Percentiles rank a stretch among this genome's conserved stretches.
phyloP scores from a whole-genome alignment of 2,888 invertebrate genomes.

The Onthophagus sagittarius region DNA sequence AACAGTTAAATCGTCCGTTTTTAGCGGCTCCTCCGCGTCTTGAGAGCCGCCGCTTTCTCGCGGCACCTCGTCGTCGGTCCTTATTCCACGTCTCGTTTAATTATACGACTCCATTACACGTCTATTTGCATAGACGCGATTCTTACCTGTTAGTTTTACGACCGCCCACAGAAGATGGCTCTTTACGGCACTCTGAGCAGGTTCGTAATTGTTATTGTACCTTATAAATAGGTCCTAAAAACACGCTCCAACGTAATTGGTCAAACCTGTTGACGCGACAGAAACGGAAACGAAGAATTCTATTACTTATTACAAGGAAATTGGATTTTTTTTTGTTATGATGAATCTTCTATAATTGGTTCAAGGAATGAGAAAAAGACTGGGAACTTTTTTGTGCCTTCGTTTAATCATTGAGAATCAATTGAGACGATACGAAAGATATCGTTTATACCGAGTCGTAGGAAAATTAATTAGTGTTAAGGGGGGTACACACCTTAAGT shows the following conservation, averaged over 20 bases:
- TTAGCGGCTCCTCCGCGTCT: constrained; percentile 14
- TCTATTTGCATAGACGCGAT: constrained; percentile 28
- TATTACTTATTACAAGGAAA: not conserved
- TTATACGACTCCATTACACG: constrained; percentile 29
- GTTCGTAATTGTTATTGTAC: constrained; percentile 22
- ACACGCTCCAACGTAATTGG: not conserved
- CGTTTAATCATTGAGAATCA: too few relatives aligned
- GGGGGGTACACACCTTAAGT: too few relatives aligned
- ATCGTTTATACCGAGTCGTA: too few relatives aligned
- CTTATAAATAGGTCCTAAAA: not conserved
- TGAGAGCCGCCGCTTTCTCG: constrained; percentile 9
- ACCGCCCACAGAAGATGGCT: constrained; percentile 15
- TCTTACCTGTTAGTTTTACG: constrained; percentile 23
- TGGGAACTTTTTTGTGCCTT: too few relatives aligned
- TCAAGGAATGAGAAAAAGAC: not conserved
- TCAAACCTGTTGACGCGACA: not conserved
- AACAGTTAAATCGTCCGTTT: constrained; percentile 19
- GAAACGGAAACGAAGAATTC: not conserved
- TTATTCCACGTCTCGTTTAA: constrained; percentile 27
- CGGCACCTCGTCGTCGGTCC: constrained; percentile 24
- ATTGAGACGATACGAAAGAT: too few relatives aligned
- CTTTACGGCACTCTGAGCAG: constrained; percentile 22
- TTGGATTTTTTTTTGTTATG: not conserved
- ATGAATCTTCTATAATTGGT: not conserved
- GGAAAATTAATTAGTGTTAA: too few relatives aligned